Evolutionary conservation across 2,797 vertebrate species (phyloP).

Genomic region (Petrocephalus sullivani): DNA sequence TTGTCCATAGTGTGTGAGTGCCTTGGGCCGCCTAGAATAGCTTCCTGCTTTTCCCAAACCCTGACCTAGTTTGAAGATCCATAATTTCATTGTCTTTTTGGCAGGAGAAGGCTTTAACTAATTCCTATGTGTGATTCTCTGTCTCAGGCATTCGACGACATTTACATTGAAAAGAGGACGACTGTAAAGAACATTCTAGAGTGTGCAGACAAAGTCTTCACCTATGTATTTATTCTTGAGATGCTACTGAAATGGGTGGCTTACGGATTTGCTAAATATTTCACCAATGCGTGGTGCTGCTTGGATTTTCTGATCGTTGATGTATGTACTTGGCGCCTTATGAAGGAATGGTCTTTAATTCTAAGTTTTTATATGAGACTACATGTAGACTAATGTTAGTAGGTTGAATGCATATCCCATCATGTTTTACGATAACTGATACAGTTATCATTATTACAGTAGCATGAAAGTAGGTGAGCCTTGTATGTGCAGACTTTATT

Average conservation of each 20-base stretch:
- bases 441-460: background rate
- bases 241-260: constrained; percentile 99
- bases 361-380: background rate
- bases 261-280: constrained; percentile 93
- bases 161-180: constrained; percentile 89
- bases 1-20: background rate
- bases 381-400: background rate
- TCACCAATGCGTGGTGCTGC: constrained; percentile 99
- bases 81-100: background rate
- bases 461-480: background rate
- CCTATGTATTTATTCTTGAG: constrained; percentile 94
- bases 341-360: background rate
- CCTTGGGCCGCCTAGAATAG: background rate
- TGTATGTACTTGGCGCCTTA: constrained; percentile 66
- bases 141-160: constrained; percentile 88
- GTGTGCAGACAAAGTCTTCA: constrained; percentile 95
- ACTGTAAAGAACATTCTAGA: constrained; percentile 90
- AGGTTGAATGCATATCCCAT: background rate
- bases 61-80: background rate
- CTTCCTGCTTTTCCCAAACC: background rate
- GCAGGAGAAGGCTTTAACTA: background rate
- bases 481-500: background rate
- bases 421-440: background rate
- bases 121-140: background rate
- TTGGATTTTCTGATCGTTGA: constrained; percentile 97